Percentiles rank a stretch among this genome's conserved stretches.
phyloP scores from a whole-genome alignment of 2,113 vertebrate genomes.

The Procavia capensis region DNA sequence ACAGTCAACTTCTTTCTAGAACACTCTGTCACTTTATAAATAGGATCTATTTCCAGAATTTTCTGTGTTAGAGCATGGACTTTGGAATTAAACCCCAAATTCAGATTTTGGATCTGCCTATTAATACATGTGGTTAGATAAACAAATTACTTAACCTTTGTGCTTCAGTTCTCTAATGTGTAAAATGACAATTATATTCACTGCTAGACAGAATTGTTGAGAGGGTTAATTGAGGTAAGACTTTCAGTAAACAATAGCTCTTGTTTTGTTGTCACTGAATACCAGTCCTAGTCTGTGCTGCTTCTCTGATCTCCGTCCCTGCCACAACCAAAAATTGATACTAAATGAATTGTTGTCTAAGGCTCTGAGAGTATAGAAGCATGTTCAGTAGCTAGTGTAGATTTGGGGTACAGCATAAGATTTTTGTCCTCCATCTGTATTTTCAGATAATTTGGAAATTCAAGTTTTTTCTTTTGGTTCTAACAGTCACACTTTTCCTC shows the following conservation, averaged over 20 bases:
- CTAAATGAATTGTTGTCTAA: not conserved
- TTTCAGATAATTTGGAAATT: constrained; percentile 55
- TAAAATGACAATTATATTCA: constrained; percentile 6
- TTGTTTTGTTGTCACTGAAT: constrained; percentile 48
- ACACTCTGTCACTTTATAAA: not conserved
- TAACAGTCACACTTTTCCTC: constrained; percentile 62
- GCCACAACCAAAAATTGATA: constrained; percentile 40
- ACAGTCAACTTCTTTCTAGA: not conserved
- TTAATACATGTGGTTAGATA: not conserved
- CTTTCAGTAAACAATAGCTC: not conserved
- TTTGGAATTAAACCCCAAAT: constrained; percentile 22
- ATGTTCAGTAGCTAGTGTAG: not conserved
- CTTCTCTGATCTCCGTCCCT: constrained; percentile 11
- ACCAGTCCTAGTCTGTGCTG: not conserved
- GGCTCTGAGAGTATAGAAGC: not conserved
- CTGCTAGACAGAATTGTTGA: constrained; percentile 18
- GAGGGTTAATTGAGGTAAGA: constrained; percentile 26
- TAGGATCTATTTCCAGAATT: not conserved
- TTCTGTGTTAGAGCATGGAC: not conserved
- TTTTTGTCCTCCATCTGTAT: constrained; percentile 44
- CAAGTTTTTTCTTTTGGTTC: constrained; percentile 51
- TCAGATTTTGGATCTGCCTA: constrained; percentile 26
- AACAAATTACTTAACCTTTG: constrained; percentile 12
- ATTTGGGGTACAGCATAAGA: not conserved
- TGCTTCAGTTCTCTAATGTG: not conserved